Evolutionary conservation across 2,888 invertebrate genomes (phyloP), one percentile per base, ranked within the genome.

Genomic region (Perithous albicinctus): DNA sequence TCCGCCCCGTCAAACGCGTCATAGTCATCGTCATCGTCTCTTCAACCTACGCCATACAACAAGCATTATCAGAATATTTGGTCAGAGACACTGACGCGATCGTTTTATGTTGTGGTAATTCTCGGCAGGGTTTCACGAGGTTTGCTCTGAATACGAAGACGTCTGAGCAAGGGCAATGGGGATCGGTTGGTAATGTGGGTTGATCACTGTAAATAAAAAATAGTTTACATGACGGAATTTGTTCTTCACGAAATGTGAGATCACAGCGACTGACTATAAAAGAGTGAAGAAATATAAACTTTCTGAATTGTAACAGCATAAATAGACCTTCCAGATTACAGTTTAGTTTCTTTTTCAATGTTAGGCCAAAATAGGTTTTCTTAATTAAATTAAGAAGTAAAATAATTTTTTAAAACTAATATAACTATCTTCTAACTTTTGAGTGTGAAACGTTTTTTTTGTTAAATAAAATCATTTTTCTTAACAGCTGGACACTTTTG

Each of bases 1-100:
- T 80, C 72, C 75, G 75, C 80, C 80, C 48, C 70, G 38, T 67
- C 38, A 66, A 35, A 66, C 61, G 66, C 76, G 51, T 77, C 76
- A 56, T 32, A 59, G 32, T 66, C 66, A 51, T 77, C 76, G 43
- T 77, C 67, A 12, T 48, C 41, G 61, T 41, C 29, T 78, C 73
- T 29, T 26, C 73, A 20, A 32, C 73, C 73, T 73, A 78, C 78
- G 54, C 66, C 20, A 59, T 26, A 23, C 8, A 66, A 15, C 66
- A 56, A 43, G 29, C 63, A 51, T 67, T 59, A 38, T 38, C 35
- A 43, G 63, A 48, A 80, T 69, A 75, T 76, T 80, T 76, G 48
- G 66, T 80, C 80, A 72, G 64, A 48, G 20, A 35, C 4, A 38
- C 18, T 32, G 38, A 38, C 61, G 20, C 38, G 38, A 63, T 77